Evolutionary conservation across 1,140 invertebrate species (phyloP).

Genomic region (Phthorimaea operculella): DNA sequence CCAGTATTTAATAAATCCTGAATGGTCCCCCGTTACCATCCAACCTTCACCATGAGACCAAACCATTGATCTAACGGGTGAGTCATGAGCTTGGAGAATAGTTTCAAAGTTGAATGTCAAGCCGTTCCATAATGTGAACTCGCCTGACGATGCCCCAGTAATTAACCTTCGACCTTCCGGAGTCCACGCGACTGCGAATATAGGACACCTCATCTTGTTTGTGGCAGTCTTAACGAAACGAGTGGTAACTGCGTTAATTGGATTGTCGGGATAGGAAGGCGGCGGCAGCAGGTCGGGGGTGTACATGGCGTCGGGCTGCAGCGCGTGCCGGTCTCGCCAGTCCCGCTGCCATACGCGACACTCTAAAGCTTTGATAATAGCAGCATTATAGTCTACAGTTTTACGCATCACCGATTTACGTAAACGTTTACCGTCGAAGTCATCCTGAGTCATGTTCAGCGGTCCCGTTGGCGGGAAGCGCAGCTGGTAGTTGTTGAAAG

Average conservation of each 20-base stretch:
- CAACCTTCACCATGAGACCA: slow-evolving; percentile 99
- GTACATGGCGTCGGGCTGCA: slow-evolving; percentile 94
- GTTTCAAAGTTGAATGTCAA: slow-evolving; percentile 99
- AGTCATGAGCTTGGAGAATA: slow-evolving; percentile 99
- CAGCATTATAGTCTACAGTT: slow-evolving; percentile 98
- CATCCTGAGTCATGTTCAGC: slow-evolving; percentile 78
- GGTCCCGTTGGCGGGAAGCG: slow-evolving; percentile 68
- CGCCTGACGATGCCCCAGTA: slow-evolving; percentile 98
- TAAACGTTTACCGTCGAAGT: slow-evolving; percentile 96
- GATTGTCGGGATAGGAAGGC: slow-evolving; percentile 90
- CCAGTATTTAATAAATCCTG: slow-evolving; percentile 99
- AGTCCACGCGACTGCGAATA: slow-evolving; percentile 99
- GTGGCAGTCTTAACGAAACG: slow-evolving; percentile 98
- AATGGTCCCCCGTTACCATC: slow-evolving; percentile 99
- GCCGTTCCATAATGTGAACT: slow-evolving; percentile 99
- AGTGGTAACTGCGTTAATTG: slow-evolving; percentile 97
- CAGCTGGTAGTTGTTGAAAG: slow-evolving; percentile 67
- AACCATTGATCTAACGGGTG: slow-evolving; percentile 97
- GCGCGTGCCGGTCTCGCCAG: slow-evolving; percentile 82
- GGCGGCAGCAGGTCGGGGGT: slow-evolving; percentile 90
- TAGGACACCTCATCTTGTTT: slow-evolving; percentile 99
- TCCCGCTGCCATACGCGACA: slow-evolving; percentile 95
- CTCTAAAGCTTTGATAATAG: slow-evolving; percentile 92
- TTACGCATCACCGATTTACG: slow-evolving; percentile 97
- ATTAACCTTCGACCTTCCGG: slow-evolving; percentile 97